Evolutionary conservation across 1,140 invertebrate species (phyloP).

Genomic region (Triops cancriformis): DNA sequence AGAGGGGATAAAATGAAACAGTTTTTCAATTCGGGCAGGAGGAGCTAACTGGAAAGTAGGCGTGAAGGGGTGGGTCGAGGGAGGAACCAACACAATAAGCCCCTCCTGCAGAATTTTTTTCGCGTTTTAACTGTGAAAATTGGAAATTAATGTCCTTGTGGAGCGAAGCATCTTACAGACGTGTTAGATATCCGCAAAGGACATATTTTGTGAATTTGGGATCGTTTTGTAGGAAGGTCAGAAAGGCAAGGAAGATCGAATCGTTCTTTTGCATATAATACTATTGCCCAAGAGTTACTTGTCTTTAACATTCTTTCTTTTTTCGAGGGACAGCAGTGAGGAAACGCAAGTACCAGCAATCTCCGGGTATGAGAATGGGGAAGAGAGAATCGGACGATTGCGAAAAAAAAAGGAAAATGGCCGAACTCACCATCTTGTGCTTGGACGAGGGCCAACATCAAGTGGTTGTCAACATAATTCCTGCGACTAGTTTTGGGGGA

Average conservation of each 20-base stretch:
- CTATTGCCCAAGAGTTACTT: neutral
- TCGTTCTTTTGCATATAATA: neutral
- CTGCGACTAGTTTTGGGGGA: neutral
- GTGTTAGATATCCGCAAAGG: too few species aligned
- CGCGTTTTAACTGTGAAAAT: too few species aligned
- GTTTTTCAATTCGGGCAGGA: too few species aligned
- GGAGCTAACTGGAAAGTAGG: too few species aligned
- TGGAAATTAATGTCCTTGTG: too few species aligned
- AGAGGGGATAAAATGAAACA: too few species aligned
- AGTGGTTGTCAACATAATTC: conserved; percentile 14
- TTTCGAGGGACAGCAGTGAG: too few species aligned
- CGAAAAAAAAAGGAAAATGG: neutral
- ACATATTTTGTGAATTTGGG: neutral
- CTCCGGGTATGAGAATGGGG: neutral
- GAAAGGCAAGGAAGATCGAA: neutral
- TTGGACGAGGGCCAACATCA: neutral
- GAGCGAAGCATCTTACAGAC: too few species aligned
- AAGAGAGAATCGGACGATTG: neutral
- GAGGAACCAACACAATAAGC: too few species aligned
- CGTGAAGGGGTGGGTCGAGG: too few species aligned
- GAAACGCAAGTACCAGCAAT: too few species aligned
- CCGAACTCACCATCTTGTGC: conserved; percentile 4
- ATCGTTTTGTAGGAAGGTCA: neutral
- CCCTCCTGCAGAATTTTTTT: too few species aligned
- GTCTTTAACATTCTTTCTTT: neutral